A percentile compares a stretch with the other conserved stretches of the same genome.
Evolutionary conservation across 1,140 invertebrate genomes (phyloP).

Genomic region (Cephus cinctus): DNA sequence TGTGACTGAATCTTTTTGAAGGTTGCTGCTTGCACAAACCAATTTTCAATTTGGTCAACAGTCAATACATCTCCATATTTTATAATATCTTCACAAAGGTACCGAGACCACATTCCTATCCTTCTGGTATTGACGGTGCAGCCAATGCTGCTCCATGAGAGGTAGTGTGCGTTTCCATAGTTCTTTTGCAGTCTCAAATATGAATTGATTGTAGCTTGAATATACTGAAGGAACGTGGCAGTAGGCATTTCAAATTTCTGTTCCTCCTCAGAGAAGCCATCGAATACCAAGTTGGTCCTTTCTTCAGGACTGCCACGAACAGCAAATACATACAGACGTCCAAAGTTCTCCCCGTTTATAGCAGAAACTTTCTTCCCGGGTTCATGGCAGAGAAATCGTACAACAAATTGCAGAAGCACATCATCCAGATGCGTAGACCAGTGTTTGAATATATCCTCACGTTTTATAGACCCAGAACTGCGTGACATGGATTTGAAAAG

Average conservation of each 20-base stretch:
- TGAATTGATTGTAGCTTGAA: conserved; percentile 52
- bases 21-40: conserved; percentile 38
- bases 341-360: conserved; percentile 52
- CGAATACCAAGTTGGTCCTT: conserved; percentile 41
- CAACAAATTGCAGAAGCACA: conserved; percentile 45
- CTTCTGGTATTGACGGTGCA: conserved; percentile 50
- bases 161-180: conserved; percentile 38
- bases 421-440: conserved; percentile 53
- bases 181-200: conserved; percentile 51
- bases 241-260: conserved; percentile 45
- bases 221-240: conserved; percentile 42
- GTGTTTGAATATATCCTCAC: conserved; percentile 53
- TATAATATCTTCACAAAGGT: conserved; percentile 43
- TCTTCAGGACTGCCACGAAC: conserved; percentile 49
- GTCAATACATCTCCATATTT: conserved; percentile 39
- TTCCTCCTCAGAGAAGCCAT: conserved; percentile 46
- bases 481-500: conserved; percentile 54
- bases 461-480: conserved; percentile 53
- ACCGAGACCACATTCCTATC: conserved; percentile 44
- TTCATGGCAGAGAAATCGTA: conserved; percentile 49
- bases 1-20: conserved; percentile 51
- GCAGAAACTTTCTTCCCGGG: conserved; percentile 48
- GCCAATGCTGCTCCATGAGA: conserved; percentile 50
- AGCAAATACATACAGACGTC: conserved; percentile 46
- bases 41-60: conserved; percentile 40